Evolutionary conservation across 2,113 vertebrate species (phyloP).

Genomic region (Gavia stellata): DNA sequence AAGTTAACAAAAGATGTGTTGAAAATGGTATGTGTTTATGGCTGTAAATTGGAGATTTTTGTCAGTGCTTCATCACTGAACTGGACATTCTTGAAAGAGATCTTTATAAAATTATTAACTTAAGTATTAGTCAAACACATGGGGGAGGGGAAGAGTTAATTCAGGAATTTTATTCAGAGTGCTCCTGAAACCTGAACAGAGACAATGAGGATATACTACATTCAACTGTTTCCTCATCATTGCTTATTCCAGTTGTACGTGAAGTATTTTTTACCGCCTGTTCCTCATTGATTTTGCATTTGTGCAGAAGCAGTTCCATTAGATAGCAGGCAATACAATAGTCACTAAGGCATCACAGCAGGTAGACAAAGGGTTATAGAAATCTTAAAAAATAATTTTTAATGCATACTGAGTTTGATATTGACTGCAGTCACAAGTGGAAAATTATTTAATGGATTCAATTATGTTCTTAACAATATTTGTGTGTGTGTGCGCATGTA

Average conservation of each 20-base stretch:
- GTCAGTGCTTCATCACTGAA: not conserved
- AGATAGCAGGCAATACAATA: not conserved
- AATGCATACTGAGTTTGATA: not conserved
- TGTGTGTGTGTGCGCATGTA: not conserved
- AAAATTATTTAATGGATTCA: not conserved
- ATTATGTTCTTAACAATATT: not conserved
- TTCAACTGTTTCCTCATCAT: not conserved
- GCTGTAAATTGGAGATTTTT: not conserved
- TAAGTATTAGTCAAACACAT: not conserved
- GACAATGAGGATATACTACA: not conserved
- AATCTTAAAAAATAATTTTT: not conserved
- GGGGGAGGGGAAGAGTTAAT: not conserved
- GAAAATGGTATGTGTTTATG: not conserved
- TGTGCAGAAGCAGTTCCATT: not conserved
- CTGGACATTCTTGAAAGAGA: not conserved
- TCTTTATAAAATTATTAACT: not conserved
- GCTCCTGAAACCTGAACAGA: not conserved
- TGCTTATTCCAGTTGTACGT: not conserved
- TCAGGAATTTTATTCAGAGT: not conserved
- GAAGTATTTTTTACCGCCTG: not conserved
- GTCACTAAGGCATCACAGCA: not conserved
- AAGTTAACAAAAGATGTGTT: not conserved
- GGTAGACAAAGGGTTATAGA: not conserved
- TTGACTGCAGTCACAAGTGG: not conserved
- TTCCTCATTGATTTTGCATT: not conserved